phyloP scores from a whole-genome alignment of 1,140 invertebrate species.

The Tetragonula clypearis region DNA sequence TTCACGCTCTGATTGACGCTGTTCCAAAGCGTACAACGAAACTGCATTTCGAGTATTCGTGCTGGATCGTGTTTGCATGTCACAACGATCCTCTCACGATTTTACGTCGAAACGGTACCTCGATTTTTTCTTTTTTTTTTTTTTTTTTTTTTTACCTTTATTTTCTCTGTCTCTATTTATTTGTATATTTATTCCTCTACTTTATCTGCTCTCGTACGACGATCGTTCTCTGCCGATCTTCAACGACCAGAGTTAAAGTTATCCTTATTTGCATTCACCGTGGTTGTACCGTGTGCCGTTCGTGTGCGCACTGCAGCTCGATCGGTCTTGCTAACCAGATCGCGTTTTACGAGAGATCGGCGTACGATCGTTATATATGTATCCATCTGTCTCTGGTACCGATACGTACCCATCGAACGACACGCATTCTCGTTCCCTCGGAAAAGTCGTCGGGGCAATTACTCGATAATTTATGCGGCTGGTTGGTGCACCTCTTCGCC shows the following conservation, averaged over 20 bases:
- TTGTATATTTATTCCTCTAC: background rate
- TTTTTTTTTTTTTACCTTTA: background rate
- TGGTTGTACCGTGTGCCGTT: background rate
- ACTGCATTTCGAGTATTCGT: conserved; percentile 47
- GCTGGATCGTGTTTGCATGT: conserved; percentile 21
- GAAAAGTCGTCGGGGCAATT: conserved; percentile 22
- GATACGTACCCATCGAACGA: conserved; percentile 23
- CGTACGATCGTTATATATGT: background rate
- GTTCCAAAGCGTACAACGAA: conserved; percentile 50
- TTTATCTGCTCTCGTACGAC: background rate
- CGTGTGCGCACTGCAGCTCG: background rate
- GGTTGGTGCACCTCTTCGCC: conserved; percentile 10
- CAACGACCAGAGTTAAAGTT: background rate
- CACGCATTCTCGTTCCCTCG: conserved; percentile 2
- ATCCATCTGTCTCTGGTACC: conserved; percentile 3
- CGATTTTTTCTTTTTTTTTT: background rate
- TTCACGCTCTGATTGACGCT: conserved; percentile 46
- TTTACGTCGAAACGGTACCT: conserved; percentile 12
- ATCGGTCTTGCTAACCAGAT: conserved; percentile 18
- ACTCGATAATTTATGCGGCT: conserved; percentile 21
- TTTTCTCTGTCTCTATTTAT: background rate
- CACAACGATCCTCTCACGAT: conserved; percentile 19
- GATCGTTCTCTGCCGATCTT: background rate
- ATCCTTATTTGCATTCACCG: conserved; percentile 9
- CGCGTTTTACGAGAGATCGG: conserved; percentile 26